Evolutionary conservation across 2,888 invertebrate species (phyloP), one percentile per base, ranked within the genome.

Genomic region (Pyrrhia umbra): DNA sequence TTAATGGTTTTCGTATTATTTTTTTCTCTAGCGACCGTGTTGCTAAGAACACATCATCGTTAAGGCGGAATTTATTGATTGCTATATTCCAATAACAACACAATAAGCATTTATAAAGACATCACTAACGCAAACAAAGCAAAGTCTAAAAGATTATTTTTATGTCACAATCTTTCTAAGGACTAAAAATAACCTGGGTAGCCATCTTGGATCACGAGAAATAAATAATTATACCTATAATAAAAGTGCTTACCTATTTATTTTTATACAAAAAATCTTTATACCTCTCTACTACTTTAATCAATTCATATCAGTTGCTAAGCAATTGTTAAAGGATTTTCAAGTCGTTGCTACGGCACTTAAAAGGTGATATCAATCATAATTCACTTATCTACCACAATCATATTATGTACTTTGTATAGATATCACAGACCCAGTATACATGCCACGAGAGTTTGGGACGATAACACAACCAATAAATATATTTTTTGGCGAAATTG

Each of bases 281-380:
- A 37, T 47, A 15, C 10, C 23, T 9, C n/a, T 37, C 9, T 46
- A 5, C 10, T 30, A n/a, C n/a, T 50, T 6, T 15, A 49, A 21
- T 65, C 37, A 47, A 23, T 42, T 6, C n/a, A 45, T 70, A 67
- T 70, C 72, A 47, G 46, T 55, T 46, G 25, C 42, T 18, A 40
- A 6, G 40, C 20, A 39, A 37, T 54, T 37, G 23, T 3, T 16
- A 71, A 64, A 18, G 34, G 34, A 47, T 70, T 39, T 6, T 13
- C 15, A 2, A 40, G 10, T 43, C 13, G 54, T 43, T 68, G 43
- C 72, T 64, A 65, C 30, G 47, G 5, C 54, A 45, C 10, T 9
- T 52, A 1, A 37, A 21, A 8, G 23, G 16, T 20, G 9, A 10
- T 3, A 30, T 10, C 9, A 34, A 27, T 45, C 20, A 25, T 18